Base-by-base conservation (phyloP, 2,888 invertebrate species). In the Lamellibrachia satsuma region DNA sequence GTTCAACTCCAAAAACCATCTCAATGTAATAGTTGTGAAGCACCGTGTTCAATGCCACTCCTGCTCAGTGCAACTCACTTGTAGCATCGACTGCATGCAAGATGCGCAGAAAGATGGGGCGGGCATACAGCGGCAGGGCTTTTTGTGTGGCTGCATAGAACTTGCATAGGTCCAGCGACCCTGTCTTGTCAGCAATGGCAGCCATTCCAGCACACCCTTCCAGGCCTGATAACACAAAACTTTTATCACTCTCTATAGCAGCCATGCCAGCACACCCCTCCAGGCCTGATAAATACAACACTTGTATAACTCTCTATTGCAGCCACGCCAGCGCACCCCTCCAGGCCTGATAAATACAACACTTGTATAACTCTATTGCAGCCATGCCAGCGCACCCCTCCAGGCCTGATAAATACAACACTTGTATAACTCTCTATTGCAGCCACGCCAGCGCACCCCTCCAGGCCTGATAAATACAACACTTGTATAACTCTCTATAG, bases 151-250 rank as follows among this genome's bases (percentile, higher is more conserved):
- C 95, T 15, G 94, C 91, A 92, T 94, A 94, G 90, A 96, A 93
- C 52, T 94, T 90, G 8, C 92, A 90, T 51, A 96, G 94, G 93
- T 96, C 95, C 3, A 96, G 93, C 7, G 93, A 95, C 11, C 94
- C 94, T 52, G 95, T 94, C 51, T 97, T 96, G 96, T 98, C 98
- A 39, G 98, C 98, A 93, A 99, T 97, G 51, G 98, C 98, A 51
- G 98, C 98, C 99, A 99, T 99, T 94, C 99, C 99, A 27, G 98
- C 99, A 95, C 98, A 97, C 0, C 99, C 99, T 94, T 97, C 97
- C 90, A 95, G 94, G 90, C 97, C 97, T 97, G 94, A 93, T 39
- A 94, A 9, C 75, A 75, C 75, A 75, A 11, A 11, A 60, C 60
- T 15, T 22, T 11, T 60, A 60, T 60, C 60, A 15, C 39, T 39